Evolutionary conservation across 2,113 vertebrate species (phyloP).

Genomic region (Apus apus): DNA sequence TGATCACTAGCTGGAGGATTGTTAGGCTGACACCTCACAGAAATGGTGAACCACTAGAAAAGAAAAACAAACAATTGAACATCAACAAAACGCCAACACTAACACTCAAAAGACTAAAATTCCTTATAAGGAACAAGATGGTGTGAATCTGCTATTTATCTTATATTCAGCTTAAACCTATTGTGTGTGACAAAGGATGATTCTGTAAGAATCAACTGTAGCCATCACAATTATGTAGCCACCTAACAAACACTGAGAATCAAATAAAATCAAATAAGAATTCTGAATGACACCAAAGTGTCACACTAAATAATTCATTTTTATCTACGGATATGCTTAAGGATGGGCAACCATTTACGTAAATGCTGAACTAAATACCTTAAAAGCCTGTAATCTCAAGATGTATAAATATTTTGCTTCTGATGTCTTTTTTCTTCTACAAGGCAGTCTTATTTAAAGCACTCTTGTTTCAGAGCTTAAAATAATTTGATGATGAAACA

Average conservation of each 20-base stretch:
- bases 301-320: not conserved
- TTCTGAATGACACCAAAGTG: not conserved
- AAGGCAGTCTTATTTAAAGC: slow-evolving; percentile 22
- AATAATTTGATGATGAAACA: not conserved
- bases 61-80: not conserved
- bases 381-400: not conserved
- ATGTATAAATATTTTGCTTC: slow-evolving; percentile 2
- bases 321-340: not conserved
- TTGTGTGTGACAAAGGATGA: not conserved
- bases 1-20: not conserved
- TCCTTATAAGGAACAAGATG: not conserved
- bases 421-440: slow-evolving; percentile 3
- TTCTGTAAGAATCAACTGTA: not conserved
- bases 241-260: not conserved
- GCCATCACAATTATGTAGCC: not conserved
- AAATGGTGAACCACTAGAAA: not conserved
- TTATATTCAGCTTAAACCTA: not conserved
- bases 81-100: too few relatives aligned
- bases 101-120: not conserved
- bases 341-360: not conserved
- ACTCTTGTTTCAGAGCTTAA: not conserved
- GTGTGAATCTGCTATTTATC: not conserved
- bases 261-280: not conserved
- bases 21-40: not conserved
- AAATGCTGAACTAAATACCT: slow-evolving; percentile 11